A percentile compares a stretch with the other conserved stretches of the same genome.
phyloP scores from a whole-genome alignment of 2,888 invertebrate species.

The Lochmaea crataegi region DNA sequence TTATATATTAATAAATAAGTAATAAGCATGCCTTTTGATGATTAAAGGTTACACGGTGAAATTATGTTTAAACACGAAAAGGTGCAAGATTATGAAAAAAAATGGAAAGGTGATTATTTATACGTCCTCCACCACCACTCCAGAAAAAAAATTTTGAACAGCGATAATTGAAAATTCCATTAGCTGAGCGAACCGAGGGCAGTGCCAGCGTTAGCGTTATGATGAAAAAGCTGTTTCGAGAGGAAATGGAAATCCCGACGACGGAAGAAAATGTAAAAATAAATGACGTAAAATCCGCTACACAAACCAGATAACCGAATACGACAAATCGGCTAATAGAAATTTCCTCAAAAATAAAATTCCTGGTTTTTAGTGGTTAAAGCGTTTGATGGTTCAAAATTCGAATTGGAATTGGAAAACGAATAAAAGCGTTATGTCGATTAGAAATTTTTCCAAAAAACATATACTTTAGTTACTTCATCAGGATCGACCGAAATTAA shows the following conservation, averaged over 20 bases:
- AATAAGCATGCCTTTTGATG: neutral
- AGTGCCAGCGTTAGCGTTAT: constrained; percentile 22
- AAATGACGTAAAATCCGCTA: constrained; percentile 53
- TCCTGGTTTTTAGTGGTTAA: constrained; percentile 42
- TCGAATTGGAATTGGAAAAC: neutral
- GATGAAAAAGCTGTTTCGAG: constrained; percentile 51
- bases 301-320: constrained; percentile 53
- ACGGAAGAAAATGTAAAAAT: constrained; percentile 58
- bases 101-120: constrained; percentile 17
- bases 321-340: constrained; percentile 59
- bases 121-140: neutral
- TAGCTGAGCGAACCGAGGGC: constrained; percentile 34
- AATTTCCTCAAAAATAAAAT: constrained; percentile 58
- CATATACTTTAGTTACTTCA: too few species aligned
- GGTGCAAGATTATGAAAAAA: constrained; percentile 13
- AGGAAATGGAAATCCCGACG: constrained; percentile 55
- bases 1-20: neutral
- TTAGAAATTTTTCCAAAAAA: neutral
- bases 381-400: neutral
- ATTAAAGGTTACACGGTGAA: constrained; percentile 15
- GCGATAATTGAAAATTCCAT: constrained; percentile 52
- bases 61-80: constrained; percentile 11
- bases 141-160: constrained; percentile 26
- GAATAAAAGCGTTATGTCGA: neutral
- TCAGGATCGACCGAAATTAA: too few species aligned